Percentiles rank a stretch among this genome's conserved stretches.
Evolutionary conservation across 1,140 invertebrate species (phyloP).

Genomic region (Melitaea cinxia): DNA sequence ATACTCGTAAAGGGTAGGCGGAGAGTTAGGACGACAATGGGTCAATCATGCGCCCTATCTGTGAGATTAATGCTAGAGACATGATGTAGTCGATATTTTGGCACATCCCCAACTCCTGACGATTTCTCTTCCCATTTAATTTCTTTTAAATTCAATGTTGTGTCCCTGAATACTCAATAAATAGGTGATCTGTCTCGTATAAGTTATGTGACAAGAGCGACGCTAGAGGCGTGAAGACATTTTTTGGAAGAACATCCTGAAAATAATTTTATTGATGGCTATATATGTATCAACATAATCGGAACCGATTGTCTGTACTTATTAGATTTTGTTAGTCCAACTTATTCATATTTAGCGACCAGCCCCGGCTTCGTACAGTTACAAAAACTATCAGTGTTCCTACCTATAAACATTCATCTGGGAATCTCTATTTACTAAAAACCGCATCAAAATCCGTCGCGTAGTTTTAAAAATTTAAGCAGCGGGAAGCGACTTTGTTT

Average conservation of each 20-base stretch:
- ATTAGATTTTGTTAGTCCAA: no score
- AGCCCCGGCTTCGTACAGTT: no score
- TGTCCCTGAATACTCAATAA: slow-evolving; percentile 3
- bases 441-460: no score
- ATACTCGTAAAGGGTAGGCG: slow-evolving; percentile 55
- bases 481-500: no score
- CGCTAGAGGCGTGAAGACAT: background rate
- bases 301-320: no score
- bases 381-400: no score
- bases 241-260: background rate
- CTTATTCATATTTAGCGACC: no score
- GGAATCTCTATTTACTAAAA: no score
- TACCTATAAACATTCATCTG: no score
- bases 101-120: slow-evolving; percentile 35
- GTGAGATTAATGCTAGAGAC: slow-evolving; percentile 33
- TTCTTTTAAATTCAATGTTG: slow-evolving; percentile 25
- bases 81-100: slow-evolving; percentile 47
- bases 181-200: slow-evolving; percentile 15
- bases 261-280: background rate
- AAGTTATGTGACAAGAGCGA: background rate
- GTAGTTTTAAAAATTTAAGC: no score
- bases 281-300: background rate
- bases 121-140: slow-evolving; percentile 24
- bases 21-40: slow-evolving; percentile 59
- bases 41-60: slow-evolving; percentile 48